Evolutionary conservation across 2,113 vertebrate species (phyloP).

Genomic region (Egretta garzetta): DNA sequence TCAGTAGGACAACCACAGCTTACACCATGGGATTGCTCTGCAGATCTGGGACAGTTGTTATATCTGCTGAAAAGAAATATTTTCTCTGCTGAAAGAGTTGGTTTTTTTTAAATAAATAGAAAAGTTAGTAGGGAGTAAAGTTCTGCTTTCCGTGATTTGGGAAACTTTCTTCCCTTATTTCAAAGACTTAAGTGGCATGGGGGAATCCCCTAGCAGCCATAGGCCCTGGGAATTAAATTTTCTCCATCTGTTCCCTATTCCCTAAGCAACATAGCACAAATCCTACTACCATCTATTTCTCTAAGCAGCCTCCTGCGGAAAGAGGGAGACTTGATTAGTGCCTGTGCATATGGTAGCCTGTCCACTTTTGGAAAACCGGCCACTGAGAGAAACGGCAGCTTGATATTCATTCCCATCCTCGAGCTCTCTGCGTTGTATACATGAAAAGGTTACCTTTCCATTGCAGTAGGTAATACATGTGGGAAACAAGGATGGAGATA

Average conservation of each 20-base stretch:
- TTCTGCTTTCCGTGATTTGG: conserved; percentile 54
- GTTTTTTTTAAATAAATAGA: conserved; percentile 54
- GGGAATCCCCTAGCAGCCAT: conserved; percentile 67
- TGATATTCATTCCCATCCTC: conserved; percentile 57
- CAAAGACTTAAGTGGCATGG: conserved; percentile 71
- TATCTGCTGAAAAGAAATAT: conserved; percentile 41
- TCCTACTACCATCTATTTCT: conserved; percentile 72
- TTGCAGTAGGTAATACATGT: conserved; percentile 41
- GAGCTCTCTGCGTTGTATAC: conserved; percentile 41
- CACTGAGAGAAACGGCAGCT: conserved; percentile 51
- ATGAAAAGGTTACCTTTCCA: conserved; percentile 65
- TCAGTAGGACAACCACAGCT: conserved; percentile 20
- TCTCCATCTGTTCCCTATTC: conserved; percentile 73
- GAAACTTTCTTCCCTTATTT: conserved; percentile 69
- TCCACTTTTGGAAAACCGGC: conserved; percentile 58
- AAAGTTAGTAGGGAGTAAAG: conserved; percentile 51
- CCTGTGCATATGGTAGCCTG: conserved; percentile 13
- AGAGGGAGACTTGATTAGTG: conserved; percentile 68
- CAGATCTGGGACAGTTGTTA: background rate
- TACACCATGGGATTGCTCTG: background rate
- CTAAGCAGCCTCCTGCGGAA: conserved; percentile 71
- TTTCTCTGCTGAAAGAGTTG: conserved; percentile 42
- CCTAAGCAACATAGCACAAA: conserved; percentile 52
- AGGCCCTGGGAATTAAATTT: conserved; percentile 75
- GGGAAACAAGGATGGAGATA: conserved; percentile 55